Base-by-base conservation (phyloP, 2,888 invertebrate species). In the Noctuana brunneofusca region DNA sequence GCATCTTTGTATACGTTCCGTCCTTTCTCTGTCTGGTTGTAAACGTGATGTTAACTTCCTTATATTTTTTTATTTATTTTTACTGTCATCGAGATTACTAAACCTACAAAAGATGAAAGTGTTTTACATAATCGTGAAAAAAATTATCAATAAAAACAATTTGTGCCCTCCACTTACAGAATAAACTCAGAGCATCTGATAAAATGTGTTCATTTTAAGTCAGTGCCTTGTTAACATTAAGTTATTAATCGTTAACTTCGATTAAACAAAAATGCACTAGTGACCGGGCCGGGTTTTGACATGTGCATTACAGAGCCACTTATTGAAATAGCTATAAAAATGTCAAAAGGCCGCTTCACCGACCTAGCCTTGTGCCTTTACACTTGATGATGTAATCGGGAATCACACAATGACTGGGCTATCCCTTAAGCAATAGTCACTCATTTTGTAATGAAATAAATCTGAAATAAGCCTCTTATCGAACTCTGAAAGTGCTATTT, bases 321-420 rank as follows among this genome's bases (percentile, higher is more conserved):
- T 54, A 38, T 49, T 48, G 38, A 49, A 62, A 48, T 46, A 62
- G 27, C 54, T 22, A 48, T 62, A 62, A 62, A 55, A 62, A 62
- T 62, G 60, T 62, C 60, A 62, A 49, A 62, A 60, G 22, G 27
- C 30, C 48, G 6, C 48, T 49, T 32, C n/a, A 20, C 22, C 27
- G 60, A 60, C 55, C 60, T 49, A 55, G 18, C 55, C 60, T 62
- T 55, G 55, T 24, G 35, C 54, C 32, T 59, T 22, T 32, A 11
- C 27, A 41, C n/a, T 24, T 18, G 9, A 24, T 48, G 18, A 48
- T 57, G 56, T 57, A 57, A 57, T 16, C 24, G n/a, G 49, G 46
- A 38, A 32, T 57, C 32, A 50, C 12, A 43, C 20, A 48, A 48
- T 22, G 11, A 18, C 8, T 24, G 24, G 22, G 24, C n/a, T 24